A percentile compares a stretch with the other conserved stretches of the same genome.
Evolutionary conservation across 2,113 vertebrate genomes (phyloP).

Genomic region (Clupea harengus): DNA sequence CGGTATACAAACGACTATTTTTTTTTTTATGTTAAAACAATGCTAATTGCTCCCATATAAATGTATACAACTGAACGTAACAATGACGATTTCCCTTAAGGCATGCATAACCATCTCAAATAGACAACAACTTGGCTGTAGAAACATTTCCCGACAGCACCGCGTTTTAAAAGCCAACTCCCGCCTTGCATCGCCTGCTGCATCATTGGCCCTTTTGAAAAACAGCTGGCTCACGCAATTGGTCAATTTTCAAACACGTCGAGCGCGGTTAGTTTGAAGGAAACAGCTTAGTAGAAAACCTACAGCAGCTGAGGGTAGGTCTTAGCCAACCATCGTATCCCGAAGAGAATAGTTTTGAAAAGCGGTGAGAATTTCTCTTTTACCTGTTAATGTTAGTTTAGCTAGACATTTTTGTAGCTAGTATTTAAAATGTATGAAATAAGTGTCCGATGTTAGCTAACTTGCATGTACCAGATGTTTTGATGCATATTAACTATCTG

Average conservation of each 20-base stretch:
- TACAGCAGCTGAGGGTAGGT: neutral
- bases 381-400: neutral
- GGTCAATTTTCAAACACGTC: constrained; percentile 62
- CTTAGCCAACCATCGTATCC: neutral
- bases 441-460: neutral
- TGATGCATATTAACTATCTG: neutral
- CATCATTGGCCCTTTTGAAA: constrained; percentile 69
- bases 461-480: neutral
- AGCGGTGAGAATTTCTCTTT: neutral
- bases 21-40: too few species aligned
- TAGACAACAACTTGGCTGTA: neutral
- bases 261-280: constrained; percentile 64
- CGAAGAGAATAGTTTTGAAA: neutral
- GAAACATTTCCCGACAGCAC: neutral
- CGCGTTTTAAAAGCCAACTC: constrained; percentile 25
- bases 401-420: neutral
- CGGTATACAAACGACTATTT: too few species aligned
- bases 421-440: neutral
- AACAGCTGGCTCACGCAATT: constrained; percentile 44
- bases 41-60: too few species aligned
- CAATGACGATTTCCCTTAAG: too few species aligned
- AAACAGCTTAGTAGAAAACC: constrained; percentile 28
- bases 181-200: constrained; percentile 23
- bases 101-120: neutral
- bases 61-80: too few species aligned